Conservation (phyloP, 2,888 invertebrate genomes). For the Drosophila longiperda region DNA sequence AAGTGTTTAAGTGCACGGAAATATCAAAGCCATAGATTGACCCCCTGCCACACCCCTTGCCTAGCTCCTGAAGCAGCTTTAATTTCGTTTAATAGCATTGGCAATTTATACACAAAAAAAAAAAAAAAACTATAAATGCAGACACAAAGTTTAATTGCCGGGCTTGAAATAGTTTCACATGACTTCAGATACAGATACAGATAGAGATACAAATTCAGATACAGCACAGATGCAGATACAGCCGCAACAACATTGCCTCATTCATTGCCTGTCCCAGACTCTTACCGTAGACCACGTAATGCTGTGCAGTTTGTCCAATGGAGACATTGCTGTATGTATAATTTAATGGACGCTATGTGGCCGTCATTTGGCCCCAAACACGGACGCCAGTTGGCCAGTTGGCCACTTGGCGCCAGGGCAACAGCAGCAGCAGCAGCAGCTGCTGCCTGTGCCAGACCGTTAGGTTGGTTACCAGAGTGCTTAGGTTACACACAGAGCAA, state of each 20-base stretch:
- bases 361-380: conserved; percentile 55
- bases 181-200: conserved; percentile 32
- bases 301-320: conserved; percentile 58
- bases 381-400: conserved; percentile 24
- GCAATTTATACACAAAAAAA: conserved; percentile 52
- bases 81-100: conserved; percentile 71
- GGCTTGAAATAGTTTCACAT: conserved; percentile 68
- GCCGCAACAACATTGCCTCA: conserved; percentile 44
- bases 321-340: conserved; percentile 68
- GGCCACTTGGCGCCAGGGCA: conserved; percentile 49
- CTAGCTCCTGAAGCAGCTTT: conserved; percentile 42
- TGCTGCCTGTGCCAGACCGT: conserved; percentile 32
- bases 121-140: conserved; percentile 35
- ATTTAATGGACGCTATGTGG: conserved; percentile 76
- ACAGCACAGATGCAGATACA: conserved; percentile 43
- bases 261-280: conserved; percentile 22
- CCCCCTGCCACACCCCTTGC: conserved; percentile 24
- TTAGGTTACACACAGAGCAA: conserved; percentile 37
- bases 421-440: conserved; percentile 19
- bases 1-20: conserved; percentile 80
- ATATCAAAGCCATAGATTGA: conserved; percentile 75
- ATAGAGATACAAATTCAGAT: conserved; percentile 11
- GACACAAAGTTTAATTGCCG: conserved; percentile 76
- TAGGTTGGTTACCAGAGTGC: conserved; percentile 44
- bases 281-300: conserved; percentile 6